Conservation (phyloP, 1,140 invertebrate genomes). For the Odontomachus brunneus region DNA sequence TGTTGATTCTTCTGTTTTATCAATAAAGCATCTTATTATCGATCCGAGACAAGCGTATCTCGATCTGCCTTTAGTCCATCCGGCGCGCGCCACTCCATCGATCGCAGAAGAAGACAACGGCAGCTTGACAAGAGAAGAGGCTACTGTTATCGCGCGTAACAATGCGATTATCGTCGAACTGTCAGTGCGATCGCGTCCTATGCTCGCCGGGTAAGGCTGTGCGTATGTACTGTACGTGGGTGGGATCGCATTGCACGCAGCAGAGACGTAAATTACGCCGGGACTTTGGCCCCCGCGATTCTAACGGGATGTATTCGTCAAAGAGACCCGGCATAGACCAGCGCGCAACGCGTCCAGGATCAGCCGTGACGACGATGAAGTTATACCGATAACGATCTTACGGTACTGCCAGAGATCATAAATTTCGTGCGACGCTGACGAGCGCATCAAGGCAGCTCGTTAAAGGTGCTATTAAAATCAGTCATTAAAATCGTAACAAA, state of each 20-base stretch:
- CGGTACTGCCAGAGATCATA: slow-evolving; percentile 9
- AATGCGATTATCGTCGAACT: no score
- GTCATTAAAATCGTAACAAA: slow-evolving; percentile 41
- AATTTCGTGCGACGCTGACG: slow-evolving; percentile 11
- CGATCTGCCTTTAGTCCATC: background rate
- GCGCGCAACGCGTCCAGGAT: slow-evolving; percentile 11
- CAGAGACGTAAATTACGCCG: slow-evolving; percentile 23
- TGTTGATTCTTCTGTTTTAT: slow-evolving; percentile 74
- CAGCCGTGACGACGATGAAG: slow-evolving; percentile 16
- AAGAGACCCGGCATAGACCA: slow-evolving; percentile 40
- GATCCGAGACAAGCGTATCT: background rate
- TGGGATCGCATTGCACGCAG: background rate
- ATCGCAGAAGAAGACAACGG: background rate
- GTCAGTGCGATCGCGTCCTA: no score
- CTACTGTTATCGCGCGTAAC: no score
- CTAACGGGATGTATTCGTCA: slow-evolving; percentile 47
- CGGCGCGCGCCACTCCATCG: no score
- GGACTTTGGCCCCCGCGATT: background rate
- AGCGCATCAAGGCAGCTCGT: background rate
- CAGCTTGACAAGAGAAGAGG: background rate
- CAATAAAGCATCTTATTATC: slow-evolving; percentile 73
- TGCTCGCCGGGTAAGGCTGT: no score
- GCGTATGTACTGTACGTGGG: background rate
- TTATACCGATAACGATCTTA: slow-evolving; percentile 48
- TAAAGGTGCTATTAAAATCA: slow-evolving; percentile 35